A percentile compares a stretch with the other conserved stretches of the same genome.
These are phyloP conservation scores for Bucorvus abyssinicus DNA, from an alignment of 2,797 vertebrate species.

Conservation along the genomic window DNA sequence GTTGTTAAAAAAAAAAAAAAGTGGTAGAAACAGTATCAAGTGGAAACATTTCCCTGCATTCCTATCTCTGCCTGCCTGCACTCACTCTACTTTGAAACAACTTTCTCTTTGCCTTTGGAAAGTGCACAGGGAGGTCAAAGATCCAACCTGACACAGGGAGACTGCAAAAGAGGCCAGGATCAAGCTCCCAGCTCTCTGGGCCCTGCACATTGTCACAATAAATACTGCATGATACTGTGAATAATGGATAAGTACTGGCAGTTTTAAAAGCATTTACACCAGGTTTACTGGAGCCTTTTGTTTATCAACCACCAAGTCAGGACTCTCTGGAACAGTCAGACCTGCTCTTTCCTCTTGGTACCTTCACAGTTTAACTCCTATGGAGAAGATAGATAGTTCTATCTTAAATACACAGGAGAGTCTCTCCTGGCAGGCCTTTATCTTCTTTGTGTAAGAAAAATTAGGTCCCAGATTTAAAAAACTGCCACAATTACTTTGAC, in stretches of 20 bases:
- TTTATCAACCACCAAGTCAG: neutral
- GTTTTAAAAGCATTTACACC: neutral
- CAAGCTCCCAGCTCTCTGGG: neutral
- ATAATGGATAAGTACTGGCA: neutral
- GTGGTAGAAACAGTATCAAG: neutral
- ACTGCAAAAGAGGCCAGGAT: neutral
- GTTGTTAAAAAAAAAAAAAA: neutral
- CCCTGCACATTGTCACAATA: neutral
- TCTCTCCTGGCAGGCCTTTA: neutral
- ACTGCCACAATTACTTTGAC: neutral
- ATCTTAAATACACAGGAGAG: neutral
- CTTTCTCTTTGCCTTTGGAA: neutral
- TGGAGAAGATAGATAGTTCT: neutral
- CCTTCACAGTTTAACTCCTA: neutral
- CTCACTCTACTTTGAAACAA: neutral
- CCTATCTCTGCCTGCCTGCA: neutral
- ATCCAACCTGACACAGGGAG: neutral
- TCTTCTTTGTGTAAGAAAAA: neutral
- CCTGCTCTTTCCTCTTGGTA: neutral
- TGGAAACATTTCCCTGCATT: neutral
- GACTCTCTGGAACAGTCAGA: neutral
- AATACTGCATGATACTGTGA: neutral
- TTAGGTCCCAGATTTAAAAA: neutral
- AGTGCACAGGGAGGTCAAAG: neutral
- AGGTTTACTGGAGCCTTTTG: neutral